These are phyloP conservation scores for Conus canariensis DNA, from an alignment of 2,888 invertebrate species.

Conservation along the genomic window DNA sequence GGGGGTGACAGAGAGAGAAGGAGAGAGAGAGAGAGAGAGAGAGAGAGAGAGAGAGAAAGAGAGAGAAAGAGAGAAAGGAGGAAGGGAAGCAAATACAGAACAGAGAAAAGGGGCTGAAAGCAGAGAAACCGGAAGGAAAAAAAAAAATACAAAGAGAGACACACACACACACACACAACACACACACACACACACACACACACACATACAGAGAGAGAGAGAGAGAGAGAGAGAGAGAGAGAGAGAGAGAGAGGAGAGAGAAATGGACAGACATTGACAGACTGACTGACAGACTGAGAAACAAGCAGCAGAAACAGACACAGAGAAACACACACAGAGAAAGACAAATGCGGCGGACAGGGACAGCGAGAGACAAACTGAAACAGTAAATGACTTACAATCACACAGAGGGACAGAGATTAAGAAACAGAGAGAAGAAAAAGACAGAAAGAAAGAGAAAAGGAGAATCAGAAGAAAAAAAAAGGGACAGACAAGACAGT, in stretches of 20 bases:
- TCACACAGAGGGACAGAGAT: background rate
- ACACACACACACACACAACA: background rate
- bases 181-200: too few relatives aligned
- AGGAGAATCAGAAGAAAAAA: too few relatives aligned
- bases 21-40: too few relatives aligned
- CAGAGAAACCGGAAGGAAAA: background rate
- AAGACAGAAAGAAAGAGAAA: too few relatives aligned
- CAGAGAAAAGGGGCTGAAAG: background rate
- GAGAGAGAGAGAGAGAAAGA: background rate
- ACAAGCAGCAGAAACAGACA: background rate
- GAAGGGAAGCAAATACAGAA: background rate
- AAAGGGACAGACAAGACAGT: too few relatives aligned
- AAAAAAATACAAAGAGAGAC: background rate
- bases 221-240: constrained; percentile 6
- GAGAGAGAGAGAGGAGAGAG: constrained; percentile 10
- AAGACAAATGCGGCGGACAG: too few relatives aligned
- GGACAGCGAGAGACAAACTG: too few relatives aligned
- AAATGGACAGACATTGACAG: background rate
- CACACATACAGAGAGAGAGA: background rate
- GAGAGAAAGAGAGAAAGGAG: background rate
- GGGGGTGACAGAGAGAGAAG: too few relatives aligned
- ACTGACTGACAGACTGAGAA: background rate
- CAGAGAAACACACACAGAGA: background rate
- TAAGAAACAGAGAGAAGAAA: too few relatives aligned
- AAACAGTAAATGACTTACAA: too few relatives aligned